Evolutionary conservation across 35 echinoderm and acorn worm genomes (phyloP), one percentile per base, ranked within the genome.

Genomic region (Heliocidaris erythrogramma): DNA sequence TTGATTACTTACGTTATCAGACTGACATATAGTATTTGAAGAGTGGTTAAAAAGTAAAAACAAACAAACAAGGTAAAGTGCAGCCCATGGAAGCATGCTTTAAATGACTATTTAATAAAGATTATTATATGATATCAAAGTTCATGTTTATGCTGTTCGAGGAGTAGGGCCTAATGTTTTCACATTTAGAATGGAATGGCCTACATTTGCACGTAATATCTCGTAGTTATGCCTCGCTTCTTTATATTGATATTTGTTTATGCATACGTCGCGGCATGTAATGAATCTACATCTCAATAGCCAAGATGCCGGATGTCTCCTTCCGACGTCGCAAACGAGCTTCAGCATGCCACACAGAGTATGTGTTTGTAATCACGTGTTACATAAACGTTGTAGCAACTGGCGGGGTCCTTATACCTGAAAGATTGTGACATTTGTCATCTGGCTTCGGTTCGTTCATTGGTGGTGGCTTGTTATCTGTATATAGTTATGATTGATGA

Each of bases 361-460:
- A 56, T 56, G 52, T 56, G 52, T 56, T 56, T 56, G 65, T 78
- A 78, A 78, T 78, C 65, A 78, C 5, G 5, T 78, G 65, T 78
- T 78, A 78, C 65, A 78, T 78, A 78, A 78, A 78, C 65, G 21
- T 78, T 78, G 65, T 78, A 78, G 65, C 65, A 78, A 78, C 65
- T 78, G 65, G 65, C 65, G 65, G 65, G 17, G 27, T 78, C 65
- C 65, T 78, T n/a, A 78, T 17, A 5, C 65, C 65, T 18, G 65
- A 48, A 89, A 47, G 87, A 89, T 89, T 32, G 87, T 89, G 87
- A 89, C 87, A 86, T 86, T 11, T 86, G 85, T 86, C 85, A 89
- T 89, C 47, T 89, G 87, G 87, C 47, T 89, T 47, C 30, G 47
- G 47, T 89, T 89, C 69, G 14, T 84, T 14, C 69, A 42, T 42